Conservation (phyloP, 2,888 invertebrate species). For the Pollenia angustigena region DNA sequence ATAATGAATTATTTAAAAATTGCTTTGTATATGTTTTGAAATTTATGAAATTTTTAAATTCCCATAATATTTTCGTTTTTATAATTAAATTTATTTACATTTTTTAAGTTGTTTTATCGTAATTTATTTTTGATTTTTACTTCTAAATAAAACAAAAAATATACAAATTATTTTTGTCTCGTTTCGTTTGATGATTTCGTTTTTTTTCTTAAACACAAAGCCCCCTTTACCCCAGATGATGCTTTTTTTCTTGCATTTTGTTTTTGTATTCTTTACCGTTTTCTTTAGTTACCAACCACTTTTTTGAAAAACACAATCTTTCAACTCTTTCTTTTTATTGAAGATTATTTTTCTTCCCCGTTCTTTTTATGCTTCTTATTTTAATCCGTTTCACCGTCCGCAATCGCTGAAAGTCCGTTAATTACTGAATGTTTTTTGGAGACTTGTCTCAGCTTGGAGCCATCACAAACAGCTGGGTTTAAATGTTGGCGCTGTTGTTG, state of each 20-base stretch:
- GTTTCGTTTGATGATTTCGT: constrained; percentile 20
- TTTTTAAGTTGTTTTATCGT: not conserved
- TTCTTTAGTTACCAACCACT: constrained; percentile 62
- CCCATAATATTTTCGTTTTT: not conserved
- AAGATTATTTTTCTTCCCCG: constrained; percentile 28
- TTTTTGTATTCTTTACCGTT: constrained; percentile 59
- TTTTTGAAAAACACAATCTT: constrained; percentile 32
- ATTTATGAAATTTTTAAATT: not conserved
- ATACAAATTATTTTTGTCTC: constrained; percentile 10
- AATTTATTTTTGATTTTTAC: constrained; percentile 22
- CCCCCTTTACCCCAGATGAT: not conserved
- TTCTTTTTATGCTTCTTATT: constrained; percentile 30
- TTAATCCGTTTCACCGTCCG: constrained; percentile 75
- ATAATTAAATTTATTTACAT: constrained; percentile 6
- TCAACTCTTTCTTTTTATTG: constrained; percentile 22
- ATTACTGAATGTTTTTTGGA: constrained; percentile 78
- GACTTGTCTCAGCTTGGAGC: constrained; percentile 66
- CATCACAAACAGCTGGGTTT: constrained; percentile 66
- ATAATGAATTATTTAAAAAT: not conserved
- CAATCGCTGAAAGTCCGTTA: constrained; percentile 80
- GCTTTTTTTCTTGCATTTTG: constrained; percentile 23
- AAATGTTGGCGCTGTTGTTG: constrained; percentile 14
- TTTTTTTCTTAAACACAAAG: constrained; percentile 10
- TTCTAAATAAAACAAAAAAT: not conserved
- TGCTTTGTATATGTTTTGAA: too few relatives aligned